Base-by-base conservation (phyloP, 2,888 invertebrate species). In the Trissoscelio sp. region DNA sequence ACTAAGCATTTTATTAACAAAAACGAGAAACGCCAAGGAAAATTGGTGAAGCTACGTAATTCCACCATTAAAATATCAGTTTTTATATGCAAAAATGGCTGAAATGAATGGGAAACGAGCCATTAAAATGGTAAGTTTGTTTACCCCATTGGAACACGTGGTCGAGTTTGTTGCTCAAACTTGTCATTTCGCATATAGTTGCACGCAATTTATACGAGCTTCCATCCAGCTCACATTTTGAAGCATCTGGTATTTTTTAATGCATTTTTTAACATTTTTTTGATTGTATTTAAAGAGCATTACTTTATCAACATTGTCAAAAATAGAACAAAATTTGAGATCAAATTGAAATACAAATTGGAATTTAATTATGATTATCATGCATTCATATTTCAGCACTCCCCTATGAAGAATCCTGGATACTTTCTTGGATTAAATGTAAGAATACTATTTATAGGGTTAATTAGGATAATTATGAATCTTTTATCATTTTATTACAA, bases 1-100 rank as follows among this genome's bases (percentile, higher is more conserved):
- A 90, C 88, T 87, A 88, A 88, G 90, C 90, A 87, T 86, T 87
- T 87, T 89, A 84, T 73, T 83, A 70, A 79, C 82, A 84, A 88
- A 87, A 85, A 83, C 83, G 82, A 82, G 84, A 88, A 88, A 86
- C 85, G 77, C 80, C 83, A 78, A 74, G 80, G 81, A 86, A 88
- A 87, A 86, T 81, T 62, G 34, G 62, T 37, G 53, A 73, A 81
- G 81, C 57, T 60, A 31, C 57, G 58, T 58, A 48, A 80, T 70
- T 83, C 81, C 24, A 78, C 64, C 75, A 69, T 69, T 22, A 79
- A 78, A 57, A 87, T 83, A 75, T 85, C 85, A 86, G 42, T 66
- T 48, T 80, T 24, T 9, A 7, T 18, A 22, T 5, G n/a, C 16
- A 55, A 66, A 34, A 51, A 46, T 53, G 62, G 67, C 28, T 57